These are phyloP conservation scores for Rhinolophus ferrumequinum DNA, from an alignment of 2,113 vertebrate species.

Conservation along the genomic window DNA sequence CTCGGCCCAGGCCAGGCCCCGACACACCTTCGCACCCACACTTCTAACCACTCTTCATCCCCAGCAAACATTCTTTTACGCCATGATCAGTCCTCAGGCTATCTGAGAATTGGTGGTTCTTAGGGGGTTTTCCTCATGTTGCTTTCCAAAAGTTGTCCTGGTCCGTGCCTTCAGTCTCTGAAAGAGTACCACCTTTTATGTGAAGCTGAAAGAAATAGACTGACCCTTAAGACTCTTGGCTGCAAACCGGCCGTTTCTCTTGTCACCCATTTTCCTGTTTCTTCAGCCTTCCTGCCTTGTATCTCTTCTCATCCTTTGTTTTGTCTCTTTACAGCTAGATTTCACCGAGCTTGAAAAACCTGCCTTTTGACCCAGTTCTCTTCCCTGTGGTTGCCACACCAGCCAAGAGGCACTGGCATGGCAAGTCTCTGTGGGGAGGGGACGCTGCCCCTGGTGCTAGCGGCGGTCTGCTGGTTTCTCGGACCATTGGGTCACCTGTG, in stretches of 20 bases:
- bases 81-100: rapidly evolving
- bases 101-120: not conserved
- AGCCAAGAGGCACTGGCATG: not conserved
- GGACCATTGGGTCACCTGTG: not conserved
- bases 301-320: not conserved
- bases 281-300: not conserved
- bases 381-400: not conserved
- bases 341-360: conserved; percentile 74
- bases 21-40: rapidly evolving
- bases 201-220: not conserved
- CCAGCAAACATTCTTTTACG: rapidly evolving
- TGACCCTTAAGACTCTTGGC: rapidly evolving
- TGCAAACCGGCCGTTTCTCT: rapidly evolving
- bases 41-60: rapidly evolving
- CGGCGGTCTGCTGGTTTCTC: not conserved
- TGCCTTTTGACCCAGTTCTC: conserved; percentile 70
- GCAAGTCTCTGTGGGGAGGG: not conserved
- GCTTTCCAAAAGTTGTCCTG: not conserved
- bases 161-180: not conserved
- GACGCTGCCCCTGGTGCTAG: not conserved
- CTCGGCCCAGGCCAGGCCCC: not conserved
- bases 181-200: rapidly evolving
- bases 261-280: not conserved
- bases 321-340: not conserved
- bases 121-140: rapidly evolving